Conservation (phyloP, 2,888 invertebrate genomes). For the Alsophila aescularia region DNA sequence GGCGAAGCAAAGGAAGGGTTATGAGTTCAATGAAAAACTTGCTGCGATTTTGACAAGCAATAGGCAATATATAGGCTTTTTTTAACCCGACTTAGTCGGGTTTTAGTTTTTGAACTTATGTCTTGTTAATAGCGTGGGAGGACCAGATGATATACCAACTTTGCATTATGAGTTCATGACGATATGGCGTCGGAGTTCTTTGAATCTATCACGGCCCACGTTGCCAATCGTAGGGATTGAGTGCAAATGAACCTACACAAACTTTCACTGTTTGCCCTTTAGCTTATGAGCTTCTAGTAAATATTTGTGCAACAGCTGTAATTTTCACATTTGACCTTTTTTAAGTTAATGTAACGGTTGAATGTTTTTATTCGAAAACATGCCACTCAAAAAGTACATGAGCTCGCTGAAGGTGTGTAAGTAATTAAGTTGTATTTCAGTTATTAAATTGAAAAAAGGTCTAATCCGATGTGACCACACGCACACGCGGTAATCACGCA, state of each 20-base stretch:
- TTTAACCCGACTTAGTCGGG: too few relatives aligned
- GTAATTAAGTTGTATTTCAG: constrained; percentile 45
- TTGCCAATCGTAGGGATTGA: constrained; percentile 21
- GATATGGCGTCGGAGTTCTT: constrained; percentile 26
- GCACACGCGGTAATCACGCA: constrained; percentile 47
- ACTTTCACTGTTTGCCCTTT: constrained; percentile 45
- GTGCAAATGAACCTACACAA: constrained; percentile 35
- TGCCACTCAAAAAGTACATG: constrained; percentile 14
- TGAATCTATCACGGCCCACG: constrained; percentile 33
- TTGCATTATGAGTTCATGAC: constrained; percentile 27
- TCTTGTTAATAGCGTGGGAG: constrained; percentile 31
- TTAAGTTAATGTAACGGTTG: constrained; percentile 2
- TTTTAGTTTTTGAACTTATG: too few relatives aligned
- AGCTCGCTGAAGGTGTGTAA: constrained; percentile 32
- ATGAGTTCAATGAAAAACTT: too few relatives aligned
- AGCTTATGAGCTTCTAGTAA: constrained; percentile 17
- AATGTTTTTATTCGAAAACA: constrained; percentile 19
- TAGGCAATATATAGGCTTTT: too few relatives aligned
- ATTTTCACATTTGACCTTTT: not conserved
- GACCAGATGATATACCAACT: constrained; percentile 16
- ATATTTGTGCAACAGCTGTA: constrained; percentile 26
- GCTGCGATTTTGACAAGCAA: too few relatives aligned
- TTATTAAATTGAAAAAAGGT: constrained; percentile 48
- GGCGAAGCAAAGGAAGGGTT: too few relatives aligned
- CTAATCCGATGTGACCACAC: constrained; percentile 51